Evolutionary conservation across 2,113 vertebrate genomes (phyloP).

Genomic region (Rhabdornis inornatus): DNA sequence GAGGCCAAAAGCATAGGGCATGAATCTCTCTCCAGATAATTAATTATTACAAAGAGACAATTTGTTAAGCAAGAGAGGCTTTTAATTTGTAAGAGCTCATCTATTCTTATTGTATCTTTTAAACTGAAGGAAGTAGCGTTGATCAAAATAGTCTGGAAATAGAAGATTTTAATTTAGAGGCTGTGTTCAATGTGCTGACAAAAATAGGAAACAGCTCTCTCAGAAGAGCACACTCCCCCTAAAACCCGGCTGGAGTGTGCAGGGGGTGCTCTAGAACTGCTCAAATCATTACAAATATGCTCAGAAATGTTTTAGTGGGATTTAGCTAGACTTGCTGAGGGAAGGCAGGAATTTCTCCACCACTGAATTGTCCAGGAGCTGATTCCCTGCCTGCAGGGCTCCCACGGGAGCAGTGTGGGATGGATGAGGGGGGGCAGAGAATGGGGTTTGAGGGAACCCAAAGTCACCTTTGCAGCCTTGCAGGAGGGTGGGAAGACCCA

Average conservation of each 20-base stretch:
- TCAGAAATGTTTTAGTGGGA: neutral
- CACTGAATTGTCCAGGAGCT: neutral
- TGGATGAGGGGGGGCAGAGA: rapidly evolving
- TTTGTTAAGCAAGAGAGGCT: slow-evolving; percentile 57
- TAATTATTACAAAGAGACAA: slow-evolving; percentile 53
- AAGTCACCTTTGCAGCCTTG: neutral
- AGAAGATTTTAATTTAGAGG: slow-evolving; percentile 60
- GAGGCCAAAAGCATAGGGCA: slow-evolving; percentile 10
- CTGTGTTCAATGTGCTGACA: slow-evolving; percentile 19
- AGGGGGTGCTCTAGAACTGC: neutral
- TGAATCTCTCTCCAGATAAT: slow-evolving; percentile 42
- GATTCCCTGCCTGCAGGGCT: neutral
- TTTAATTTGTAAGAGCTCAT: slow-evolving; percentile 64
- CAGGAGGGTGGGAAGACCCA: neutral
- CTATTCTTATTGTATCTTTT: slow-evolving; percentile 58
- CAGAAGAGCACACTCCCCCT: neutral
- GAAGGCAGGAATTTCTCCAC: neutral
- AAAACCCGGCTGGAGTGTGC: neutral
- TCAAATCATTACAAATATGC: neutral
- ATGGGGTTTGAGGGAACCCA: neutral
- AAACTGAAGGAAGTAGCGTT: slow-evolving; percentile 19
- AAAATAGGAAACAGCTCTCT: slow-evolving; percentile 43
- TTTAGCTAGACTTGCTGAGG: neutral
- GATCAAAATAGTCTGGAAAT: slow-evolving; percentile 55
- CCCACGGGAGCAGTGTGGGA: rapidly evolving